Evolutionary conservation across 2,888 invertebrate genomes (phyloP).

Genomic region (Drosophila dives): DNA sequence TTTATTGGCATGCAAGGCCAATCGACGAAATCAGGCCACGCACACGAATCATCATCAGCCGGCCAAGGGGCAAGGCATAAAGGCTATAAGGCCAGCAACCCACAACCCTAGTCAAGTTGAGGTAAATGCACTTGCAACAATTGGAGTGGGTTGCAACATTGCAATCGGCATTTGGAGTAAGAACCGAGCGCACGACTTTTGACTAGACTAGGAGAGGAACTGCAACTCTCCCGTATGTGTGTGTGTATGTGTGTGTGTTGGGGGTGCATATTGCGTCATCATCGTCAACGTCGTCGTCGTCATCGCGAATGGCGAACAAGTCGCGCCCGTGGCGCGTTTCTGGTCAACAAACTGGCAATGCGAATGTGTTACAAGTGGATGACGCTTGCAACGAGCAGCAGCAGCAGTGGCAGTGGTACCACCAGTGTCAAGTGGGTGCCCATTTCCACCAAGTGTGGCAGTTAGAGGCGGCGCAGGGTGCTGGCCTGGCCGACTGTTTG

Average conservation of each 20-base stretch:
- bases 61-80: not conserved
- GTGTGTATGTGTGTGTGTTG: slow-evolving; percentile 20
- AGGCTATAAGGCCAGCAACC: slow-evolving; percentile 22
- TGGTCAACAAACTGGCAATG: slow-evolving; percentile 52
- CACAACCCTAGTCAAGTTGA: slow-evolving; percentile 33
- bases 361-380: slow-evolving; percentile 77
- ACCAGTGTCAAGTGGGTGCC: slow-evolving; percentile 48
- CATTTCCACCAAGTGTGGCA: slow-evolving; percentile 2
- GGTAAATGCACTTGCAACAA: slow-evolving; percentile 68
- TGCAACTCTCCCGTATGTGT: slow-evolving; percentile 43
- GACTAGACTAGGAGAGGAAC: slow-evolving; percentile 31
- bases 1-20: slow-evolving; percentile 69
- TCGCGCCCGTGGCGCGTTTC: slow-evolving; percentile 56
- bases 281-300: slow-evolving; percentile 37
- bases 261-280: slow-evolving; percentile 69
- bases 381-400: slow-evolving; percentile 47
- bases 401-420: not conserved
- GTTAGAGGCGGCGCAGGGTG: slow-evolving; percentile 7
- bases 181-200: slow-evolving; percentile 61
- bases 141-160: slow-evolving; percentile 9
- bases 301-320: slow-evolving; percentile 55
- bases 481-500: slow-evolving; percentile 13
- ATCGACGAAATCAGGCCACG: slow-evolving; percentile 78
- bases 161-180: slow-evolving; percentile 59
- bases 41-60: slow-evolving; percentile 55